phyloP scores from a whole-genome alignment of 2,113 vertebrate species.

The Gambusia holbrooki region DNA sequence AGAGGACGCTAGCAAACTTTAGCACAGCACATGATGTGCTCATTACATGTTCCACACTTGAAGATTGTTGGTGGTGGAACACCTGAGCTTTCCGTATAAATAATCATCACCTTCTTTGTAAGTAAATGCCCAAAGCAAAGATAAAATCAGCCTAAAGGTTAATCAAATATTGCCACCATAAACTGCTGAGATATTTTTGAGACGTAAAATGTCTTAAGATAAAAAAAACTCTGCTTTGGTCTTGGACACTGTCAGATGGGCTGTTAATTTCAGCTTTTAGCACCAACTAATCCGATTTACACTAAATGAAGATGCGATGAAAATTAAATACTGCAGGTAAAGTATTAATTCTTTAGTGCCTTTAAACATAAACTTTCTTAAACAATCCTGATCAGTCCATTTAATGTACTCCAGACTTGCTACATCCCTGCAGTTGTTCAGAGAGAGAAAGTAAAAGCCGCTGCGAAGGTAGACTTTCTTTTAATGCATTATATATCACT shows the following conservation, averaged over 20 bases:
- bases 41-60: background rate
- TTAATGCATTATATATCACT: background rate
- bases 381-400: background rate
- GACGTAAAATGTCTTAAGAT: background rate
- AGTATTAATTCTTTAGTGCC: background rate
- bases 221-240: background rate
- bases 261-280: background rate
- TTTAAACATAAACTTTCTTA: background rate
- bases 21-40: background rate
- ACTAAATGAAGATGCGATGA: background rate
- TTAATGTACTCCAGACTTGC: background rate
- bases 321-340: background rate
- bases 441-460: background rate
- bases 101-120: background rate
- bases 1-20: too few species aligned
- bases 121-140: background rate
- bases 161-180: background rate
- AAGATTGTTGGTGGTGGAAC: background rate
- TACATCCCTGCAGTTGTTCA: background rate
- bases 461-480: background rate
- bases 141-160: background rate
- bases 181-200: background rate
- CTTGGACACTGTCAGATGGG: background rate
- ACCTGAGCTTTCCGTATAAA: background rate
- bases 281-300: background rate